Evolutionary conservation across 2,797 vertebrate species (phyloP).

Genomic region (Australoheros facetus): DNA sequence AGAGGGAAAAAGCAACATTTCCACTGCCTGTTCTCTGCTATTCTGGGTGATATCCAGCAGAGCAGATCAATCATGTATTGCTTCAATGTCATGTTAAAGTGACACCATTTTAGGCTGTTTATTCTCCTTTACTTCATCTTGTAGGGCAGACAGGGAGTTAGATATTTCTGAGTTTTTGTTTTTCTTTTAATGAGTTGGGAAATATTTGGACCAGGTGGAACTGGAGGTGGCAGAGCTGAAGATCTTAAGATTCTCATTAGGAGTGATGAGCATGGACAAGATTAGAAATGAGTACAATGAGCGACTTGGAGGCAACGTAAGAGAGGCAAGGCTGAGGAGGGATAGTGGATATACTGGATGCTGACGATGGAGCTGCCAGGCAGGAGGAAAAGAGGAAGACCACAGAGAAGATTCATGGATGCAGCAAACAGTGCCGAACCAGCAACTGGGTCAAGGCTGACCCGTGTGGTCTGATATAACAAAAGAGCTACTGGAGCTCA

Average conservation of each 20-base stretch:
- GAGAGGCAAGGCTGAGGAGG: no score
- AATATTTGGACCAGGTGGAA: neutral
- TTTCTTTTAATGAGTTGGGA: no score
- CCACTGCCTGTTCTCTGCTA: neutral
- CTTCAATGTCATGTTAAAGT: neutral
- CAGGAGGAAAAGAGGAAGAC: no score
- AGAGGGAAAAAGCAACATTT: neutral
- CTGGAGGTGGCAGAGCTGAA: neutral
- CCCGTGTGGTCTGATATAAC: no score
- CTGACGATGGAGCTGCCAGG: no score
- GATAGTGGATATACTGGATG: no score
- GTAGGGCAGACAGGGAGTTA: neutral
- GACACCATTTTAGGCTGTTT: neutral
- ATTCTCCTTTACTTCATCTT: neutral
- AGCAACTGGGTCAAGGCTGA: no score
- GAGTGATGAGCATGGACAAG: neutral
- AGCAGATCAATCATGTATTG: neutral
- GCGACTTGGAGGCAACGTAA: no score
- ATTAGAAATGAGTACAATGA: neutral
- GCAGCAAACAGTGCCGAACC: no score
- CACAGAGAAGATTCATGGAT: no score
- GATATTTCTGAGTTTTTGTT: neutral
- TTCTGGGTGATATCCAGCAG: constrained; percentile 3
- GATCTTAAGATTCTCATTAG: neutral
- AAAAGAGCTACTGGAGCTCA: no score